These are phyloP conservation scores for Meghimatium bilineatum DNA, from an alignment of 2,888 invertebrate species.

Conservation along the genomic window DNA sequence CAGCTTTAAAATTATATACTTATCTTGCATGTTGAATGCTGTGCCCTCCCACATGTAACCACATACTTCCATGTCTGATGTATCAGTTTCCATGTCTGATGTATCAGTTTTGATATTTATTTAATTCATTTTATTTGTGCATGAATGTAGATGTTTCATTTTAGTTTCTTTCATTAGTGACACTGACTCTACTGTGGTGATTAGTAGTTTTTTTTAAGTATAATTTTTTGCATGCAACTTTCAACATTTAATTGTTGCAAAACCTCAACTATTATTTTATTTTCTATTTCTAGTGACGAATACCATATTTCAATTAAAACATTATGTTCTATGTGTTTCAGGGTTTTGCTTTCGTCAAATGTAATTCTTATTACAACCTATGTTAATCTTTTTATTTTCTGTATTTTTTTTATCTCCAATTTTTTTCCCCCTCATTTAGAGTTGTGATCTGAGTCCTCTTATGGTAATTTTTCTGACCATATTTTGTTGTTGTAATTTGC, in stretches of 20 bases:
- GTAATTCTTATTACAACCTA: neutral
- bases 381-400: constrained; percentile 22
- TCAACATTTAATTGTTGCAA: neutral
- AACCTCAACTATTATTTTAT: neutral
- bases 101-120: neutral
- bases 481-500: constrained; percentile 37
- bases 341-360: neutral
- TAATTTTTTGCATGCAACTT: constrained; percentile 12
- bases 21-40: constrained; percentile 12
- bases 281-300: neutral
- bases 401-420: constrained; percentile 9
- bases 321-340: neutral
- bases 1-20: no score
- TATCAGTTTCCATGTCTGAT: neutral
- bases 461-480: constrained; percentile 38
- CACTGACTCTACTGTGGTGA: constrained; percentile 36
- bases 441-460: constrained; percentile 48
- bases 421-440: constrained; percentile 33
- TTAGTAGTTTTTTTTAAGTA: neutral
- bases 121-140: neutral
- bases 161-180: neutral
- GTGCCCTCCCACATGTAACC: neutral
- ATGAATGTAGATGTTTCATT: neutral
- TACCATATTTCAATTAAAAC: neutral
- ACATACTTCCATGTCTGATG: neutral